Evolutionary conservation across 2,113 vertebrate species (phyloP).

Genomic region (Mirounga angustirostris): DNA sequence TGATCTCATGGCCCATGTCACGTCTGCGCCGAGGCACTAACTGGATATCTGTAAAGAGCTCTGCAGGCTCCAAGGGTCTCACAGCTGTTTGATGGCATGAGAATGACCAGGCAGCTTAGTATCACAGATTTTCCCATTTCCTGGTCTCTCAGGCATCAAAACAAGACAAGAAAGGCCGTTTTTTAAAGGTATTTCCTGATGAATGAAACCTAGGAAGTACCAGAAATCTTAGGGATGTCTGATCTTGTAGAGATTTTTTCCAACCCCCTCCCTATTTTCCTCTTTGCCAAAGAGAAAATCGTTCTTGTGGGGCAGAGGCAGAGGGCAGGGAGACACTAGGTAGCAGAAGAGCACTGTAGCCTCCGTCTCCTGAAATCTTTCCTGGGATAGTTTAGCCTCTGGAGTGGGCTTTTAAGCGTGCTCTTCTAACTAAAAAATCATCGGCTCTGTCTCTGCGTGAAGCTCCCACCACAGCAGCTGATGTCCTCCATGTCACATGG

Average conservation of each 20-base stretch:
- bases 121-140: slow-evolving; percentile 34
- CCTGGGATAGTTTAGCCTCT: background rate
- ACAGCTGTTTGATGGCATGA: background rate
- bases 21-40: background rate
- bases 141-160: background rate
- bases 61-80: background rate
- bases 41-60: background rate
- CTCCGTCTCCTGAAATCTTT: background rate
- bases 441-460: accelerated
- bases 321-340: too few relatives aligned
- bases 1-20: accelerated
- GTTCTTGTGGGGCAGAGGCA: background rate
- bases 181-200: slow-evolving; percentile 42
- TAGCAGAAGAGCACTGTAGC: background rate
- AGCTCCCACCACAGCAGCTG: background rate
- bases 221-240: background rate
- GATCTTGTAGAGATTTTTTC: background rate
- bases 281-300: background rate
- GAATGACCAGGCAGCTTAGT: background rate
- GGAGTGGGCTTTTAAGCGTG: background rate
- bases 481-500: too few relatives aligned
- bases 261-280: background rate
- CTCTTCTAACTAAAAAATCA: background rate
- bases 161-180: background rate
- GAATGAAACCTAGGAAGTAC: slow-evolving; percentile 39